These are phyloP conservation scores for Pygocentrus nattereri DNA, from an alignment of 2,797 vertebrate species.

Conservation along the genomic window DNA sequence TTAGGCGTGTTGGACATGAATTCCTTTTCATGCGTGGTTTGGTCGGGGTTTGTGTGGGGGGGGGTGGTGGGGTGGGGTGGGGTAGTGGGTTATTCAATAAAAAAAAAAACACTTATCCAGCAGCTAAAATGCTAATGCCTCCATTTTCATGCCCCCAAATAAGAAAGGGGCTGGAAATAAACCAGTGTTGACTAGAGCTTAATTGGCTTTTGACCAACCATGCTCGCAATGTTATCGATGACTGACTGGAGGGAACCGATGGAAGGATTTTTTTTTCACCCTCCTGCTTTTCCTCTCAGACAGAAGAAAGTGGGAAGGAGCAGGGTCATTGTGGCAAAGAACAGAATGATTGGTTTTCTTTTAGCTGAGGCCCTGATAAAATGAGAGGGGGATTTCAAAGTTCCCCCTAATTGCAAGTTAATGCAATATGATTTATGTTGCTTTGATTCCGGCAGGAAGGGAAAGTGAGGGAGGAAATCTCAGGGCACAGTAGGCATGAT, in stretches of 20 bases:
- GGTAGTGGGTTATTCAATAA: conserved; percentile 79
- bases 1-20: conserved; percentile 80
- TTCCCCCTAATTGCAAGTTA: conserved; percentile 61
- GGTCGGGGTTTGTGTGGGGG: conserved; percentile 30
- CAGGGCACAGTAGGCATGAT: conserved; percentile 59
- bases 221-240: conserved; percentile 77
- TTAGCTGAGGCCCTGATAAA: conserved; percentile 55
- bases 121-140: conserved; percentile 81
- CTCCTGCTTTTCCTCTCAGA: conserved; percentile 1
- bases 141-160: conserved; percentile 71
- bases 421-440: conserved; percentile 58
- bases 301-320: conserved; percentile 19
- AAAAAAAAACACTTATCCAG: conserved; percentile 76
- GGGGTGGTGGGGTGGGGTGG: background rate
- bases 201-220: conserved; percentile 76
- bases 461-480: conserved; percentile 53
- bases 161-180: conserved; percentile 62
- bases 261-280: background rate
- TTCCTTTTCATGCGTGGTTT: conserved; percentile 77
- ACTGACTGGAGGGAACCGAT: conserved; percentile 71
- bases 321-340: conserved; percentile 55
- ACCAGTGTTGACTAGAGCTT: conserved; percentile 72
- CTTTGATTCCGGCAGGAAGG: conserved; percentile 57
- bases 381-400: conserved; percentile 59
- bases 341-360: conserved; percentile 64